Base-by-base conservation (phyloP, 2,797 vertebrate species). In the Eleutherodactylus coqui region DNA sequence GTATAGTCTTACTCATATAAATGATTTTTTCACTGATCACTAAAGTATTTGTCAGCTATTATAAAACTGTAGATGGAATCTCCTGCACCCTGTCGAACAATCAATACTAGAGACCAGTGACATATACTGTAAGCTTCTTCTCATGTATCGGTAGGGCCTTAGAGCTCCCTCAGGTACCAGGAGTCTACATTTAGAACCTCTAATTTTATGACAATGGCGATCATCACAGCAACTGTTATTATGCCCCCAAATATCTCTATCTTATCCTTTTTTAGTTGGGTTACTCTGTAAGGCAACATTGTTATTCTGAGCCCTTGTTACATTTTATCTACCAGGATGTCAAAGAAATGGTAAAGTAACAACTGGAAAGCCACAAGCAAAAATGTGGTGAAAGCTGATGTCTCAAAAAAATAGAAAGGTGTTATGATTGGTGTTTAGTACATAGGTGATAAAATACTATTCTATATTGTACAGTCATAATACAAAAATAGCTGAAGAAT, bases 381-480 rank as follows among this genome's bases (percentile, higher is more conserved):
- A 21, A 43, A n/a, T 34, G 29, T 17, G 13, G 2, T 32, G n/a
- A n/a, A 70, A 34, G 9, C 9, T 24, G n/a, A 47, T 27, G 16
- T 34, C 47, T 34, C 62, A 27, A 32, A 75, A 14, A 60, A 45
- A 32, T 3, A 58, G 29, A 80, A 78, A 38, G 21, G 13, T 43
- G 16, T 58, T 82, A n/a, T 29, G 36, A 43, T 43, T 53, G 38
- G 49, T 58, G 67, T 55, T 64, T 67, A 77, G 29, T 64, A 45
- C 19, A 62, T 32, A 67, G 45, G 58, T 64, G 62, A 32, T 62
- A 17, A 58, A 82, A 75, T 29, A 24, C 82, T 82, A 82, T 73
- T n/a, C 69, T 73, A 82, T 55, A 73, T 82, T 43, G 69, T 83
- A 83, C 81, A 83, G 36, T 75, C 81, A 75, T 83, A 72, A 73